These are phyloP conservation scores for Furcula furcula DNA, from an alignment of 2,888 invertebrate species.

Conservation along the genomic window DNA sequence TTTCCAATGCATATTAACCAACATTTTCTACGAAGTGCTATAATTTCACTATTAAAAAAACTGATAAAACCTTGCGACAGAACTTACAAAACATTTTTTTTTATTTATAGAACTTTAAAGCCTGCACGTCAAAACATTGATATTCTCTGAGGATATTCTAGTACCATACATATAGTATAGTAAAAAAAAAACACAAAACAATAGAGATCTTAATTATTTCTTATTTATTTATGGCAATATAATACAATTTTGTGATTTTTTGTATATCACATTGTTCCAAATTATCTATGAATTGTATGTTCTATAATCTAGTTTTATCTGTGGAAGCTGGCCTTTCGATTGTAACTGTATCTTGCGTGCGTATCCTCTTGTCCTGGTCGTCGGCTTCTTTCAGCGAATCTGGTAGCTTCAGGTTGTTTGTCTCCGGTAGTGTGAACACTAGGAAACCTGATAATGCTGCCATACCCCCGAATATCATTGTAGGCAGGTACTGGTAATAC, in stretches of 20 bases:
- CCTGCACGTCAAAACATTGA: no score
- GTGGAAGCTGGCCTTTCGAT: constrained; percentile 28
- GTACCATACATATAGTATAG: no score
- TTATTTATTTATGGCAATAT: constrained; percentile 1
- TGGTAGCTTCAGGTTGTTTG: constrained; percentile 81
- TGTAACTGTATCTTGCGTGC: constrained; percentile 15
- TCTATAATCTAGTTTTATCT: constrained; percentile 37
- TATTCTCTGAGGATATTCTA: no score
- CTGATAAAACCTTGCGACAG: no score
- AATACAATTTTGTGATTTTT: constrained; percentile 6
- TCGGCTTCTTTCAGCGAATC: constrained; percentile 83
- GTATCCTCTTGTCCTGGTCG: constrained; percentile 53
- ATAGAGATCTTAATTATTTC: not conserved
- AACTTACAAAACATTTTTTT: no score
- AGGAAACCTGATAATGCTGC: constrained; percentile 79
- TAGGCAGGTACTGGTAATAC: constrained; percentile 74
- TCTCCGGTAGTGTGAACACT: constrained; percentile 83
- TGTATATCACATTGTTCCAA: constrained; percentile 16
- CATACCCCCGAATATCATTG: constrained; percentile 81
- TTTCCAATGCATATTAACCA: no score
- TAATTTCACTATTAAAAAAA: no score
- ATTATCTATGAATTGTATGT: constrained; percentile 10
- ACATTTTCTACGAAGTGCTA: no score
- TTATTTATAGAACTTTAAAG: no score
- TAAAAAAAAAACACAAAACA: no score